Base-by-base conservation (phyloP, 2,888 invertebrate species). In the Chaitophorus viminalis region DNA sequence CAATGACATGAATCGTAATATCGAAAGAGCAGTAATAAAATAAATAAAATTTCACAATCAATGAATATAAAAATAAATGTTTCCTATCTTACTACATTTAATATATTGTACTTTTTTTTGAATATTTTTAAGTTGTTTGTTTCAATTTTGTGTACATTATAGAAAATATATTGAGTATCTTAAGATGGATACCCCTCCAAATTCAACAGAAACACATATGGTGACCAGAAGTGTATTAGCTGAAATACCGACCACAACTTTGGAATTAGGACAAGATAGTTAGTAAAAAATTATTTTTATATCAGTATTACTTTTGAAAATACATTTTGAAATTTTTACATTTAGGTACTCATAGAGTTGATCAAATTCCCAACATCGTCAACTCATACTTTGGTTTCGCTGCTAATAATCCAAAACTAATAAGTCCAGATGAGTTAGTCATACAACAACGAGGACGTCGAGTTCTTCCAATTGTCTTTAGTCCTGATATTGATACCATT, bases 391-490 rank as follows among this genome's bases (percentile, higher is more conserved):
- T n/a, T 8, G 8, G 11, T 11, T n/a, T 29, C 1, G 9, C 29
- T 5, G 39, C 81, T n/a, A n/a, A n/a, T n/a, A n/a, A n/a, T n/a
- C n/a, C n/a, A n/a, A n/a, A 14, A 25, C 18, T 31, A 14, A 4
- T 17, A 6, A 96, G 96, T 31, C 96, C 96, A 0, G 96, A 97
- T 91, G 96, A 97, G 91, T 91, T 95, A 90, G 94, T 96, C 4
- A 96, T 96, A 90, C 94, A 95, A 90, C 95, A 95, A 91, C 93
- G 96, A 90, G 96, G 96, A 29, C 94, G 95, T 68, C 94, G 96
- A 89, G 93, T 94, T 39, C 93, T 94, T 82, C 95, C 96, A 17
- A 93, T 95, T 36, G 95, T 95, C 72, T 96, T 96, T 95, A 96
- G 96, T 36, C 96, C 96, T 0, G 95, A 95, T 90, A 93, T 95